Evolutionary conservation across 1,140 invertebrate species (phyloP).

Genomic region (Rhynchophorus ferrugineus): DNA sequence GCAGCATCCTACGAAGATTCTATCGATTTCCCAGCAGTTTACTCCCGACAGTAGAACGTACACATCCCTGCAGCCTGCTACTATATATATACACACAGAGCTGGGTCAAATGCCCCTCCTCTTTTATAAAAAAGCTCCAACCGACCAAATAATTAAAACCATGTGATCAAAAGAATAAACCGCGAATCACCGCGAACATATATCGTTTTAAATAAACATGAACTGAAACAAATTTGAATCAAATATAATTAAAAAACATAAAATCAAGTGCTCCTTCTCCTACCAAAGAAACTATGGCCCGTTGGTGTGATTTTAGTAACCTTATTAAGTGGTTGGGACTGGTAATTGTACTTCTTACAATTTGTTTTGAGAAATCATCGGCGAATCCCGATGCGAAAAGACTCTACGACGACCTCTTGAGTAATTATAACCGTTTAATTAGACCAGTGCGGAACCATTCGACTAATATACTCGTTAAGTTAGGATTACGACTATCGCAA

Average conservation of each 20-base stretch:
- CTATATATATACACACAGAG: too few species aligned
- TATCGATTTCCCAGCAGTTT: slow-evolving; percentile 9
- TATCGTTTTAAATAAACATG: too few species aligned
- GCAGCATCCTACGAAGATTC: not conserved
- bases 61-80: not conserved
- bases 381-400: slow-evolving; percentile 84
- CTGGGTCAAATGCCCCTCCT: too few species aligned
- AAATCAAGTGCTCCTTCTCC: too few species aligned
- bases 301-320: not conserved
- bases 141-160: too few species aligned
- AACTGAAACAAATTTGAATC: too few species aligned
- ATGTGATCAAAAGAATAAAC: too few species aligned
- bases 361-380: slow-evolving; percentile 13
- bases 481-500: slow-evolving; percentile 87
- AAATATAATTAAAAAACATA: too few species aligned
- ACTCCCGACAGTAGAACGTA: not conserved
- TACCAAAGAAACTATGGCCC: too few species aligned
- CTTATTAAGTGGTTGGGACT: not conserved
- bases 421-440: slow-evolving; percentile 93
- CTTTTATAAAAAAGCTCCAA: too few species aligned
- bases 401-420: slow-evolving; percentile 89
- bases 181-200: too few species aligned
- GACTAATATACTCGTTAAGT: slow-evolving; percentile 85
- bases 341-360: not conserved
- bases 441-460: slow-evolving; percentile 89